These are phyloP conservation scores for Pipa parva DNA, from an alignment of 2,113 vertebrate species.

Conservation along the genomic window DNA sequence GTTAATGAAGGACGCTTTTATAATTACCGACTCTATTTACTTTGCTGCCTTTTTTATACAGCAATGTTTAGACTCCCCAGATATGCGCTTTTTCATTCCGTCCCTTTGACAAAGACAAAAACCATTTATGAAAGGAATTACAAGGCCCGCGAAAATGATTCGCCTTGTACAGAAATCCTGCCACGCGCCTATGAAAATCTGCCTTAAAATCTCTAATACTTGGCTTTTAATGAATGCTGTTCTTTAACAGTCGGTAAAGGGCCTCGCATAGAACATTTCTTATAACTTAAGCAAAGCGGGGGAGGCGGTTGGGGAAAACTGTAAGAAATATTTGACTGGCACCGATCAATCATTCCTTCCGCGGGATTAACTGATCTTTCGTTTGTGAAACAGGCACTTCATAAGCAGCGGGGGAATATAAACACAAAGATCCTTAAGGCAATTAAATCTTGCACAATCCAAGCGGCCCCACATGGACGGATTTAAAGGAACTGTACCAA, in stretches of 20 bases:
- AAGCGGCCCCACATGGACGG: neutral
- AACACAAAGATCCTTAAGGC: slow-evolving; percentile 32
- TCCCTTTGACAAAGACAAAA: neutral
- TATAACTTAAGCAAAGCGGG: slow-evolving; percentile 11
- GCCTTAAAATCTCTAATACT: slow-evolving; percentile 18
- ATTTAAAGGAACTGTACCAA: slow-evolving; percentile 1
- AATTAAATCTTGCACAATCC: slow-evolving; percentile 19
- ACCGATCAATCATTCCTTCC: slow-evolving; percentile 26
- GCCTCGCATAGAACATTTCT: slow-evolving; percentile 11
- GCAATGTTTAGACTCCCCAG: neutral
- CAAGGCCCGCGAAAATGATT: neutral
- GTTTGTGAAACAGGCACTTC: slow-evolving; percentile 30
- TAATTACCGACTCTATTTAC: too few species aligned
- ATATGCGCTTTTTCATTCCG: neutral
- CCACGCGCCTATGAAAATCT: slow-evolving; percentile 9
- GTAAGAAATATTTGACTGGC: slow-evolving; percentile 25
- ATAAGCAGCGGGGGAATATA: slow-evolving; percentile 32
- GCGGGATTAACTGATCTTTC: slow-evolving; percentile 21
- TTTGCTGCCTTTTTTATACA: neutral
- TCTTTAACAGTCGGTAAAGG: slow-evolving; percentile 28
- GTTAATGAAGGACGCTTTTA: too few species aligned
- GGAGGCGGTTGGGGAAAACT: neutral
- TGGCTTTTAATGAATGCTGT: slow-evolving; percentile 35
- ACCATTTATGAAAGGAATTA: neutral
- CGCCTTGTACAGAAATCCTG: slow-evolving; percentile 16